phyloP scores from a whole-genome alignment of 2,888 invertebrate species.

The Tubiluchus corallicola region DNA sequence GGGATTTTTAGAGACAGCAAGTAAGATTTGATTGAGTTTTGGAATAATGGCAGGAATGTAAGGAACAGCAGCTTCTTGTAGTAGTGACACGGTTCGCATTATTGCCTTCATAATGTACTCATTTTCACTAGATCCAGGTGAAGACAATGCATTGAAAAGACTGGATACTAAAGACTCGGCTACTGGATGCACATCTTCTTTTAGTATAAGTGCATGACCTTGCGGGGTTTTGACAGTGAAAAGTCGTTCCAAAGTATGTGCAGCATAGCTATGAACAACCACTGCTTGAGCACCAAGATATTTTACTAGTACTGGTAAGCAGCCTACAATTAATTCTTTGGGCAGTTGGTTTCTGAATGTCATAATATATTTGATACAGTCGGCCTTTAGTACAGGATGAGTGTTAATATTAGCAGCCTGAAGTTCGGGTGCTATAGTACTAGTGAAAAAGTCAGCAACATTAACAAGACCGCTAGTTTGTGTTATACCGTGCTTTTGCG shows the following conservation, averaged over 20 bases:
- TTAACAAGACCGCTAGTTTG: constrained; percentile 75
- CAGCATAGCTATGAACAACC: constrained; percentile 88
- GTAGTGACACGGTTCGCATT: constrained; percentile 63
- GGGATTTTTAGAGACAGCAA: constrained; percentile 64
- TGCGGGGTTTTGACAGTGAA: constrained; percentile 43
- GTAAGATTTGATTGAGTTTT: constrained; percentile 61
- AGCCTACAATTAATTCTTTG: constrained; percentile 48
- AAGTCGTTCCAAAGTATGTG: constrained; percentile 73
- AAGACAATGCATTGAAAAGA: constrained; percentile 50
- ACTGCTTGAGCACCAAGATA: constrained; percentile 55
- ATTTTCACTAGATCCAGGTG: constrained; percentile 62
- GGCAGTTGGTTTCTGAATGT: constrained; percentile 80
- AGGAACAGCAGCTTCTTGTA: constrained; percentile 61
- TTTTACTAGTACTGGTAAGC: constrained; percentile 56
- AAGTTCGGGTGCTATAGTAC: constrained; percentile 70
- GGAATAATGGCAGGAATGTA: constrained; percentile 60
- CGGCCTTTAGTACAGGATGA: constrained; percentile 79
- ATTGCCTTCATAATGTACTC: constrained; percentile 95
- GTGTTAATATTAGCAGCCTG: constrained; percentile 51
- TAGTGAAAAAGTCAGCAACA: constrained; percentile 65
- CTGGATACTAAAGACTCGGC: constrained; percentile 48
- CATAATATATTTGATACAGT: constrained; percentile 88
- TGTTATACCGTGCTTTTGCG: constrained; percentile 72
- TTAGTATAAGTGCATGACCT: constrained; percentile 22
- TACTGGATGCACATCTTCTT: constrained; percentile 43